Percentiles rank a stretch among this genome's conserved stretches.
Evolutionary conservation across 2,113 vertebrate genomes (phyloP).

Genomic region (Tragulus kanchil): DNA sequence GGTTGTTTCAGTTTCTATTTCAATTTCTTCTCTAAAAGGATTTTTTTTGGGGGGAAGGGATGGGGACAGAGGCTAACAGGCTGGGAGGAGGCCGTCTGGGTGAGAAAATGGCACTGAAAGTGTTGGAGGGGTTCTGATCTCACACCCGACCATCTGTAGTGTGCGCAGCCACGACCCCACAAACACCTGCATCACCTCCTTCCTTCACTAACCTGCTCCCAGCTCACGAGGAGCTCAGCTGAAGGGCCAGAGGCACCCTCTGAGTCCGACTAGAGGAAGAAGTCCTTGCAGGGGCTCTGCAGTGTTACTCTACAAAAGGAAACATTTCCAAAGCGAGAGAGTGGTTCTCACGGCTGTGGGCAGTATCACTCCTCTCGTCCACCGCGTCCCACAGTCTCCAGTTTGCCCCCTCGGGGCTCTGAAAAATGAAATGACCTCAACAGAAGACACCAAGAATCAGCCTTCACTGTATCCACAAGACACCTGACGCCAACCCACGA

Average conservation of each 20-base stretch:
- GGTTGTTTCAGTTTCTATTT: constrained; percentile 50
- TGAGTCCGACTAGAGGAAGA: not conserved
- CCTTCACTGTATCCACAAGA: not conserved
- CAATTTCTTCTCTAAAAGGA: constrained; percentile 81
- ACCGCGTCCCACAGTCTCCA: not conserved
- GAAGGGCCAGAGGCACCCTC: not conserved
- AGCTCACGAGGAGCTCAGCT: not conserved
- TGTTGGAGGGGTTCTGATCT: not conserved
- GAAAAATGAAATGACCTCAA: not conserved
- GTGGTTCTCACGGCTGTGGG: not conserved
- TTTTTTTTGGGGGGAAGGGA: not conserved
- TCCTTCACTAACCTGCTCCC: too few relatives aligned
- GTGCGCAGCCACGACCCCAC: accelerated
- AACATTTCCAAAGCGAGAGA: not conserved
- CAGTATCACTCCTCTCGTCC: not conserved
- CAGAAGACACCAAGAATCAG: not conserved
- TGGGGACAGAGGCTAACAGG: not conserved
- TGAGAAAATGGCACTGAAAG: not conserved
- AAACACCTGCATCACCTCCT: not conserved
- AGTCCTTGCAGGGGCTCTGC: not conserved
- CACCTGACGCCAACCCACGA: constrained; percentile 24
- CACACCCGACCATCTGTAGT: accelerated
- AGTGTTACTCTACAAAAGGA: accelerated
- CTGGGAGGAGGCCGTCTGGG: not conserved
- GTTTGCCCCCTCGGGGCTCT: too few relatives aligned